phyloP scores from a whole-genome alignment of 2,888 invertebrate species.

The Eretmocerus hayati region DNA sequence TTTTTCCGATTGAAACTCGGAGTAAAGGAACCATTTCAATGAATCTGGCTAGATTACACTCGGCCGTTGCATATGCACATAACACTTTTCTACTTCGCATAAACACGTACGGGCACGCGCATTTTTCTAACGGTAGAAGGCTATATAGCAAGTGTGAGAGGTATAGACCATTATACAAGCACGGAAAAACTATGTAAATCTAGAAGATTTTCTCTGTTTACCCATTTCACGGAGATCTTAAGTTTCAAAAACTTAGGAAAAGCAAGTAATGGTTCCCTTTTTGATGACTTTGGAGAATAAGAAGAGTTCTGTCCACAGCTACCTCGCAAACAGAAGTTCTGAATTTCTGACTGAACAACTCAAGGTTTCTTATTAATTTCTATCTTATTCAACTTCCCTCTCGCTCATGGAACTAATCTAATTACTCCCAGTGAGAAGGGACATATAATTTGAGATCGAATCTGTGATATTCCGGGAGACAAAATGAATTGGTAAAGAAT shows the following conservation, averaged over 20 bases:
- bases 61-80: constrained; percentile 1
- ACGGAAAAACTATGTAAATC: constrained; percentile 17
- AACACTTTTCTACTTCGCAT: background rate
- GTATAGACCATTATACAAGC: constrained; percentile 3
- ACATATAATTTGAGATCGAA: too few relatives aligned
- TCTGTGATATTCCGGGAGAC: too few relatives aligned
- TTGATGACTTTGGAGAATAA: too few relatives aligned
- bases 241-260: constrained; percentile 3
- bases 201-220: constrained; percentile 12
- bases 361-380: too few relatives aligned
- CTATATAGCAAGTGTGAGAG: background rate
- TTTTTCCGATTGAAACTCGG: constrained; percentile 17
- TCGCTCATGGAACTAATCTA: too few relatives aligned
- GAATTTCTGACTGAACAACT: too few relatives aligned
- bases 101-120: constrained; percentile 1
- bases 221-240: background rate
- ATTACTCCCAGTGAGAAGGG: too few relatives aligned
- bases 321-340: too few relatives aligned
- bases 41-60: constrained; percentile 7
- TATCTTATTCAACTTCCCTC: too few relatives aligned
- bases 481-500: too few relatives aligned
- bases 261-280: too few relatives aligned
- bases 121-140: background rate
- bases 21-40: constrained; percentile 9
- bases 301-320: too few relatives aligned